Evolutionary conservation across 2,888 invertebrate genomes (phyloP).

Genomic region (Eurytoma californica): DNA sequence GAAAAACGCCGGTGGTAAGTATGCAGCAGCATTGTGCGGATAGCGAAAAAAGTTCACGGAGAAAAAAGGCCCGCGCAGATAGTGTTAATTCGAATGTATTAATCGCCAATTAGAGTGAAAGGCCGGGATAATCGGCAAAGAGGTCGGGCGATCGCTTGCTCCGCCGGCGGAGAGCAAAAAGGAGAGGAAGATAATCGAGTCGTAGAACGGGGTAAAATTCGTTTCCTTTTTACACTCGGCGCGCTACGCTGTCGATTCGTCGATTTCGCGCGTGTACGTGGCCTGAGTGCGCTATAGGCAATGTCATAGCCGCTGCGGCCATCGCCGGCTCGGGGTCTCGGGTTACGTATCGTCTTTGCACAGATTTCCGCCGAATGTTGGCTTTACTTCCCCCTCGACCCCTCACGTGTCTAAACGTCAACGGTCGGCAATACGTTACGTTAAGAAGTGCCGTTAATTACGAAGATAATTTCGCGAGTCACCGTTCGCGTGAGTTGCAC

Average conservation of each 20-base stretch:
- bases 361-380: constrained; percentile 64
- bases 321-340: constrained; percentile 62
- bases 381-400: constrained; percentile 49
- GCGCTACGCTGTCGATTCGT: too few relatives aligned
- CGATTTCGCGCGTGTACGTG: too few relatives aligned
- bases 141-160: constrained; percentile 10
- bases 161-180: too few relatives aligned
- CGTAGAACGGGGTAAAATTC: too few relatives aligned
- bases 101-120: constrained; percentile 25
- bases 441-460: constrained; percentile 75
- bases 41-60: background rate
- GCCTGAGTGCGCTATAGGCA: too few relatives aligned
- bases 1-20: too few relatives aligned
- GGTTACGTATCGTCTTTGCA: constrained; percentile 70
- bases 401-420: constrained; percentile 67
- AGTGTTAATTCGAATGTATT: constrained; percentile 10
- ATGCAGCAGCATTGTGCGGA: too few relatives aligned
- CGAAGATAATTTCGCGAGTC: constrained; percentile 71
- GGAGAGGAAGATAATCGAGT: too few relatives aligned
- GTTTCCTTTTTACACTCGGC: background rate
- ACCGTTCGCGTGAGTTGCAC: constrained; percentile 46
- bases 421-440: constrained; percentile 74
- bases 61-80: background rate
- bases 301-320: too few relatives aligned
- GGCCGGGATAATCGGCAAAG: constrained; percentile 18